Conservation (phyloP, 92 coral and sea anemone species). For the Paragorgia papillata region DNA sequence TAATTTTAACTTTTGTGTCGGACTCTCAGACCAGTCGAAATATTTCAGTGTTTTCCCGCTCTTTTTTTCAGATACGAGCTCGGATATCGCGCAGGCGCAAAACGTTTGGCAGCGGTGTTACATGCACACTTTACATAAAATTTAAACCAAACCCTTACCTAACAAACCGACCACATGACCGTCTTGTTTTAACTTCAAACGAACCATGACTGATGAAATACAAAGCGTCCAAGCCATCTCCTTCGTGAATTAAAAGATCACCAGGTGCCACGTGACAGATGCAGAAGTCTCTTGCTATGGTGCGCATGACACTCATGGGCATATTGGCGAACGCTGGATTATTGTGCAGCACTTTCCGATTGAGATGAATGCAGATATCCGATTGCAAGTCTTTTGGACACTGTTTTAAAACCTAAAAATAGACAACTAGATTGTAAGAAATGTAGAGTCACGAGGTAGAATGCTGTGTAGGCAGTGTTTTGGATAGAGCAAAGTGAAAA, state of each 20-base stretch:
- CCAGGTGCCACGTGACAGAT: constrained; percentile 98
- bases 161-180: constrained; percentile 87
- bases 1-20: no score
- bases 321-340: constrained; percentile 89
- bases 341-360: constrained; percentile 81
- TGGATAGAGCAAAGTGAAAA: no score
- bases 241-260: constrained; percentile 94
- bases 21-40: no score
- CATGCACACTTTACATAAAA: no score
- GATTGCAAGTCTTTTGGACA: constrained; percentile 98
- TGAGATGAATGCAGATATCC: constrained; percentile 95
- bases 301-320: constrained; percentile 89
- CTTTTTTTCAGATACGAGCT: no score
- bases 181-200: constrained; percentile 88
- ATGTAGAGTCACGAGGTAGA: no score
- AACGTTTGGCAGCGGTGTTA: neutral
- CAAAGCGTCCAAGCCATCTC: constrained; percentile 94
- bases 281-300: constrained; percentile 94
- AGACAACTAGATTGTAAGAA: no score
- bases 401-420: constrained; percentile 89
- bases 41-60: no score
- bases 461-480: no score
- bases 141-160: no score
- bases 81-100: neutral
- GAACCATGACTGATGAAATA: constrained; percentile 97